These are phyloP conservation scores for Phengaris arion DNA, from an alignment of 2,888 invertebrate species.

Conservation along the genomic window DNA sequence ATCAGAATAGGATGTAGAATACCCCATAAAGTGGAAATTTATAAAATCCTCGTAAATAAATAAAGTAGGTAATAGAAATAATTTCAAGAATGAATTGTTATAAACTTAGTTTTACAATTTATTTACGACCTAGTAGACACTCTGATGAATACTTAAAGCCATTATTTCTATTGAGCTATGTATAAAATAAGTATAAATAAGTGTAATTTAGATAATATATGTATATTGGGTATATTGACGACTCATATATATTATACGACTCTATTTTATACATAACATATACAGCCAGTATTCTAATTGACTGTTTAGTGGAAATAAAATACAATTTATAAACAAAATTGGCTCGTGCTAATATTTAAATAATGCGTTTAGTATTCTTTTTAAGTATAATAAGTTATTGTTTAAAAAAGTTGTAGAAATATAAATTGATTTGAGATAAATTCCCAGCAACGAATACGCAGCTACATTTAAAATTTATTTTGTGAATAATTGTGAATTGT, in stretches of 20 bases:
- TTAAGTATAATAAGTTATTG: slow-evolving; percentile 21
- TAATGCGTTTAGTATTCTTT: slow-evolving; percentile 1
- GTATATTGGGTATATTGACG: slow-evolving; percentile 3
- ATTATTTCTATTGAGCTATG: slow-evolving; percentile 3
- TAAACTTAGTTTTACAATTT: slow-evolving; percentile 7
- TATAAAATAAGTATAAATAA: slow-evolving; percentile 25
- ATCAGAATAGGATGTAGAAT: too few species aligned
- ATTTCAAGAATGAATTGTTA: neutral
- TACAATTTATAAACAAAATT: neutral
- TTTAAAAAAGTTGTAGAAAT: neutral
- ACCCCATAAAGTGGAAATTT: too few species aligned
- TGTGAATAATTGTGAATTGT: too few species aligned
- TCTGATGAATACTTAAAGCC: neutral
- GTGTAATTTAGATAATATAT: slow-evolving; percentile 13
- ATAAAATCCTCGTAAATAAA: neutral
- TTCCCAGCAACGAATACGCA: neutral
- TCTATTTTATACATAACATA: neutral
- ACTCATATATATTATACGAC: too few species aligned
- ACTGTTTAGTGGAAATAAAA: neutral
- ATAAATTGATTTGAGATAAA: neutral
- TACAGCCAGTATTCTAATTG: slow-evolving; percentile 8
- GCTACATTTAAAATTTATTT: too few species aligned
- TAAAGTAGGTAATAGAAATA: neutral
- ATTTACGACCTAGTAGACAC: neutral
- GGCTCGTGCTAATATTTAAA: slow-evolving; percentile 22